Percentiles rank a stretch among this genome's conserved stretches.
phyloP scores from a whole-genome alignment of 2,113 vertebrate genomes.

The Otocyon megalotis region DNA sequence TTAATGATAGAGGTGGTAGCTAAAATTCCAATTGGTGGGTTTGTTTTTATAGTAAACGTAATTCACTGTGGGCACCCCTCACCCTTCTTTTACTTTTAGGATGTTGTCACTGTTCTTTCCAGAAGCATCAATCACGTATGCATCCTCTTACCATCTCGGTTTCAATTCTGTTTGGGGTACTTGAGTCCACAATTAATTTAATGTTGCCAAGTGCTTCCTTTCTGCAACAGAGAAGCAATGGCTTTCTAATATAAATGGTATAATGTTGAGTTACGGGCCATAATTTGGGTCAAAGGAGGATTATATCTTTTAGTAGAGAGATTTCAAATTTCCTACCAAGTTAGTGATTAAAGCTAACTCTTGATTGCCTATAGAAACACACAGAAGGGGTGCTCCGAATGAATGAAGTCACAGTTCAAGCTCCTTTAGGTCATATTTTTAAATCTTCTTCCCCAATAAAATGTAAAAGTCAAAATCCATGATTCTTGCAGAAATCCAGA shows the following conservation, averaged over 20 bases:
- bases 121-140: background rate
- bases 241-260: background rate
- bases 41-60: background rate
- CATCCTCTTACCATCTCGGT: background rate
- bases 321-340: background rate
- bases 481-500: background rate
- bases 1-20: background rate
- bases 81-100: conserved; percentile 13
- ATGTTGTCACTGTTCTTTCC: background rate
- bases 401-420: background rate
- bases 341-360: background rate
- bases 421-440: background rate
- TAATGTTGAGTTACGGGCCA: background rate
- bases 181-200: background rate
- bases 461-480: conserved; percentile 2
- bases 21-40: background rate
- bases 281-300: background rate
- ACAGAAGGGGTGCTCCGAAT: background rate
- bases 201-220: background rate
- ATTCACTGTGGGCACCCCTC: background rate
- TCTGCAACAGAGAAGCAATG: background rate
- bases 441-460: background rate
- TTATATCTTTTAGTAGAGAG: background rate
- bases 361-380: background rate
- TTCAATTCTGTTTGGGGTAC: background rate